Evolutionary conservation across 1,140 invertebrate species (phyloP), one percentile per base, ranked within the genome.

Genomic region (Eupristina koningsbergeri): DNA sequence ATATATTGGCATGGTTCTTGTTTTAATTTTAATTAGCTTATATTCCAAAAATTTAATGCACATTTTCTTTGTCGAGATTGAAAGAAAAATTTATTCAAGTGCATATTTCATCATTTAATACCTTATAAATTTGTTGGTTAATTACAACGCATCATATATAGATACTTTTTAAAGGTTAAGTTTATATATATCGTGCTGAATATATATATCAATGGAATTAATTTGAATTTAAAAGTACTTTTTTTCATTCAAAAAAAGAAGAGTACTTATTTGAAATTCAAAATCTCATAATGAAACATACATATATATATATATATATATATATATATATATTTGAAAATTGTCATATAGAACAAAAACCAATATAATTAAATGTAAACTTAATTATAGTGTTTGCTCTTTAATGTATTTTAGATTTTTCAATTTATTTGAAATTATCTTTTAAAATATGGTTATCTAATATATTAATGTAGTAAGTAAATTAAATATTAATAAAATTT

Each of bases 81-180:
- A 47, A n/a, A n/a, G n/a, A n/a, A n/a, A n/a, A n/a, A n/a, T n/a
- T n/a, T n/a, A 39, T 64, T 47, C n/a, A 81, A 53, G 47, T 64
- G 71, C 80, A 63, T 45, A 36, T 75, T 75, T 81, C 81, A 76
- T 50, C 58, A 82, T 82, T 82, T 75, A 82, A 82, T 76, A 73
- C 53, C 34, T 26, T 82, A 45, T 64, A 82, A 76, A 82, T 58
- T 75, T 39, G 76, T 82, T 82, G 61, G 9, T 47, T 45, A 82
- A 82, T 53, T 22, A 13, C 15, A 41, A 31, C 26, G 76, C 34
- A 58, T 41, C 26, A 15, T 80, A 29, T 50, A 80, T 80, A 31
- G 22, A 61, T 22, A 15, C 22, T 36, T 39, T 69, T 39, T 26
- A 69, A 34, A 7, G 17, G 11, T 22, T 69, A 15, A 6, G 3